These are phyloP conservation scores for Carassius auratus DNA, from an alignment of 2,113 vertebrate species.

Conservation along the genomic window DNA sequence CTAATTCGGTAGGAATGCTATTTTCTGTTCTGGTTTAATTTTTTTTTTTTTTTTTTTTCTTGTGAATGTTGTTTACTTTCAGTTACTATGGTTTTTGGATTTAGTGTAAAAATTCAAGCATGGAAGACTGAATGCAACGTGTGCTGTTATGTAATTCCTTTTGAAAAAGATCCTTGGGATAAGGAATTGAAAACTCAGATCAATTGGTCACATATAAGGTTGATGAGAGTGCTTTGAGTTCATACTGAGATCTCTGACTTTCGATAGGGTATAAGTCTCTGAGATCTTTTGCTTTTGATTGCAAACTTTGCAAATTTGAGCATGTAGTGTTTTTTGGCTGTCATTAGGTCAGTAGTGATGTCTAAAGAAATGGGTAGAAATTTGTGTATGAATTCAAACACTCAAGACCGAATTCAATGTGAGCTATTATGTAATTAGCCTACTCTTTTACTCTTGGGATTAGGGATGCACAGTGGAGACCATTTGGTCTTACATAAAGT, in stretches of 20 bases:
- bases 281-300: too few species aligned
- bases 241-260: background rate
- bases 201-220: background rate
- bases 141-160: background rate
- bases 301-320: too few species aligned
- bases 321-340: too few species aligned
- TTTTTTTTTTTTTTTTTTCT: constrained; percentile 20
- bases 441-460: background rate
- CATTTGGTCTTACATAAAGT: background rate
- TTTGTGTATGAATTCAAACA: background rate
- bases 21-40: constrained; percentile 4
- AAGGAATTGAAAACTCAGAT: background rate
- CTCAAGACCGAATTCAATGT: background rate
- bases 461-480: background rate
- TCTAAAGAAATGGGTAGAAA: too few species aligned
- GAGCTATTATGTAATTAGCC: background rate
- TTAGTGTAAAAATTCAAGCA: background rate
- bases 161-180: background rate
- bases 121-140: background rate
- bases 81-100: constrained; percentile 5
- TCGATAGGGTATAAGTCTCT: too few species aligned
- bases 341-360: too few species aligned
- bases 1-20: constrained; percentile 39
- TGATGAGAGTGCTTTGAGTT: background rate
- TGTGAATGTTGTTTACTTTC: background rate